These are phyloP conservation scores for Probaryconus sp. DNA, from an alignment of 1,140 invertebrate genomes.

Conservation along the genomic window DNA sequence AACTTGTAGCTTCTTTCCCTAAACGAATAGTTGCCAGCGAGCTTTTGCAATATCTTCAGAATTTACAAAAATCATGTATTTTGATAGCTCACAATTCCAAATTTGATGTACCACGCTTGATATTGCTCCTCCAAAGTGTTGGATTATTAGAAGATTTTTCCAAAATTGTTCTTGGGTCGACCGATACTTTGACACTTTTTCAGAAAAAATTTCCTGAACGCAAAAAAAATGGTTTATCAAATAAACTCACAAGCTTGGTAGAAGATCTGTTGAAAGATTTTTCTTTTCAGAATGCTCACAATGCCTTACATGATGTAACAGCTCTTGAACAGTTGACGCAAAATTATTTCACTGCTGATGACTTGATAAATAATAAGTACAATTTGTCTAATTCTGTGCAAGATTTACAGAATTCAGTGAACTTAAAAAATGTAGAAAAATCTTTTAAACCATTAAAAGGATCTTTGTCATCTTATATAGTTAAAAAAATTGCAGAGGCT, in stretches of 20 bases:
- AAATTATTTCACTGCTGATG: conserved; percentile 8
- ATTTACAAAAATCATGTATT: conserved; percentile 8
- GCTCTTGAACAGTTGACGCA: conserved; percentile 18
- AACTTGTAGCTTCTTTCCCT: not conserved
- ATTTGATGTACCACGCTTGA: conserved; percentile 23
- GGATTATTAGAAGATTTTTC: conserved; percentile 23
- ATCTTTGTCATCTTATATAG: conserved; percentile 5
- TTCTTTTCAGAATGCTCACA: conserved; percentile 18
- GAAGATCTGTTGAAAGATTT: not conserved
- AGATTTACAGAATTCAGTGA: conserved; percentile 13
- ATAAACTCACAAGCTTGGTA: conserved; percentile 21
- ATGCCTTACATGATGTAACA: conserved; percentile 8
- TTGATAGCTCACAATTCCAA: conserved; percentile 18
- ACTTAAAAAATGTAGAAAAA: conserved; percentile 12
- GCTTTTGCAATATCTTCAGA: not conserved
- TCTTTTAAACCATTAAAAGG: conserved; percentile 7
- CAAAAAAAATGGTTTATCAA: conserved; percentile 4
- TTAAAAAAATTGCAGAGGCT: conserved; percentile 22
- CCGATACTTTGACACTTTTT: conserved; percentile 10
- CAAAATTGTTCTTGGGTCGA: conserved; percentile 7
- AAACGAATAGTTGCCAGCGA: conserved; percentile 2
- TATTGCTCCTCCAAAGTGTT: conserved; percentile 10
- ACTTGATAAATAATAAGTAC: conserved; percentile 3
- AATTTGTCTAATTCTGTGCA: conserved; percentile 2
- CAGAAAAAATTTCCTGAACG: conserved; percentile 21